Evolutionary conservation across 1,140 invertebrate species (phyloP), one percentile per base, ranked within the genome.

Genomic region (Saccostrea glomerata): DNA sequence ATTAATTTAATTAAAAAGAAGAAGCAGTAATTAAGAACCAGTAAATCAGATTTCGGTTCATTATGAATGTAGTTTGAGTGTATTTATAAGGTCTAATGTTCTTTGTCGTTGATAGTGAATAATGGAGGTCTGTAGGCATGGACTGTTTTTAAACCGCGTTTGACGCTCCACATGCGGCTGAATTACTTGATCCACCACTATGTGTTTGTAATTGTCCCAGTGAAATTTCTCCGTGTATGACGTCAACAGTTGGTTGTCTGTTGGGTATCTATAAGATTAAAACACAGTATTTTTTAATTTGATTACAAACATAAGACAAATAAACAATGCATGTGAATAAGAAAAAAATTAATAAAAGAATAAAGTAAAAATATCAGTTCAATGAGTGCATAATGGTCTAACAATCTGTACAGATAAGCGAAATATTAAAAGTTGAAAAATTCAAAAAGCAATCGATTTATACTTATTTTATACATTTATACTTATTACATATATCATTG

Each of bases 171-270:
- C 77, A 30, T 85, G 87, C 30, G 87, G 63, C n/a, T 40, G 56
- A 20, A 90, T 66, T 2, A 90, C 87, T 20, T 86, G 85, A 2
- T 86, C 25, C 23, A 92, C 88, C 5, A 92, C 87, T 2, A 60
- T 15, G 9, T 86, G 9, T 88, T 92, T 92, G 88, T 89, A 92
- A 2, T 88, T 70, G 84, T 91, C 90, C 91, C 91, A 92, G 9
- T 60, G 54, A 3, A 89, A 30, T 58, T 90, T 90, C 17, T 84
- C 66, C 54, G 85, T 88, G 88, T 92, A 92, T n/a, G 91, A 91
- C 11, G 87, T 70, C 20, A 91, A 20, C 25, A 92, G 84, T n/a
- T 73, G 63, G 2, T 87, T 82, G 40, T 91, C 89, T 25, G 90
- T 87, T 6, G 89, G 90, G 23, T 89, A 90, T 17, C 91, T 92